These are phyloP conservation scores for Acanthisitta chloris DNA, from an alignment of 2,113 vertebrate genomes.

Conservation along the genomic window DNA sequence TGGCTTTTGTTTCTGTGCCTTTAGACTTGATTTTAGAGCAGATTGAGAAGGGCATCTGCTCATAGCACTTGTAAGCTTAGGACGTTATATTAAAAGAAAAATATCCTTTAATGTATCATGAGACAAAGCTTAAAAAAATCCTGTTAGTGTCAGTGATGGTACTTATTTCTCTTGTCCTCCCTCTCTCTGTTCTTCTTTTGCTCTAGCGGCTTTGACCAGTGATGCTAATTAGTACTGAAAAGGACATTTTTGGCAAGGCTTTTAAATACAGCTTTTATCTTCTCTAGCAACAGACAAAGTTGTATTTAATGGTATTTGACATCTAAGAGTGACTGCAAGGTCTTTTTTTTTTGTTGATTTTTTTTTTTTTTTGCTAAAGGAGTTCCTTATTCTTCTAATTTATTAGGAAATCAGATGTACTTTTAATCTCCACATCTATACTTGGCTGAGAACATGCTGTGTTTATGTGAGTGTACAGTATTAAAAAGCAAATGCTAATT, in stretches of 20 bases:
- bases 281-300: slow-evolving; percentile 52
- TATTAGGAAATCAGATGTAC: not conserved
- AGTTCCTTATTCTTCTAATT: not conserved
- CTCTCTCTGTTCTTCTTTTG: slow-evolving; percentile 39
- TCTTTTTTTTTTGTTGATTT: not conserved
- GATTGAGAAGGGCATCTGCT: slow-evolving; percentile 28
- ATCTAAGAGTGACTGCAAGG: slow-evolving; percentile 58
- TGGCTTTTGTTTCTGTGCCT: not conserved
- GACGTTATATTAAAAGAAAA: slow-evolving; percentile 48
- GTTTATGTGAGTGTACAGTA: not conserved
- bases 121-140: slow-evolving; percentile 51
- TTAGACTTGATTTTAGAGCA: not conserved
- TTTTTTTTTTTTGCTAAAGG: not conserved
- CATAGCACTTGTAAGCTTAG: not conserved
- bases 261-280: slow-evolving; percentile 74
- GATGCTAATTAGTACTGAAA: slow-evolving; percentile 79
- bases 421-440: not conserved
- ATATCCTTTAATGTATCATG: slow-evolving; percentile 50
- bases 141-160: slow-evolving; percentile 50
- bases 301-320: slow-evolving; percentile 58
- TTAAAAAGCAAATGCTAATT: slow-evolving; percentile 6
- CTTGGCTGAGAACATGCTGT: not conserved
- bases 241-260: slow-evolving; percentile 75
- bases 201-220: slow-evolving; percentile 63
- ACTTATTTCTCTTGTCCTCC: slow-evolving; percentile 49